phyloP scores from a whole-genome alignment of 2,888 invertebrate species.

The Torymus texanus region DNA sequence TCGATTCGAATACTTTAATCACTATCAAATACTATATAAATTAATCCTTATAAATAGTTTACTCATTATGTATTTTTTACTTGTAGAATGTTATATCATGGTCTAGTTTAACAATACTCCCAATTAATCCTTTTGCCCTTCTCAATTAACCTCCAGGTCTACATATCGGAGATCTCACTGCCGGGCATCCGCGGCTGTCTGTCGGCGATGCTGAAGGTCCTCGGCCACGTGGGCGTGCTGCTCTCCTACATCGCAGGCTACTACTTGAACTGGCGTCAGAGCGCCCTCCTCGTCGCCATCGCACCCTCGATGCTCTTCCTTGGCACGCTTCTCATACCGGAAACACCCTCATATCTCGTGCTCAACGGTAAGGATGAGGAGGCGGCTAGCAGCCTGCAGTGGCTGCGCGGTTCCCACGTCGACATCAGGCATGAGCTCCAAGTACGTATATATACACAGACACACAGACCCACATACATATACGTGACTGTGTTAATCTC shows the following conservation, averaged over 20 bases:
- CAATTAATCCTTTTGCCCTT: too few relatives aligned
- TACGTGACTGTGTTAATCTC: too few relatives aligned
- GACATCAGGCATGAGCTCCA: conserved; percentile 85
- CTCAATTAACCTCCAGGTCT: conserved; percentile 79
- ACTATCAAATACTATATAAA: too few relatives aligned
- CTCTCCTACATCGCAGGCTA: conserved; percentile 90
- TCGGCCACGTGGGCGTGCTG: conserved; percentile 89
- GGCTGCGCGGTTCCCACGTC: conserved; percentile 88
- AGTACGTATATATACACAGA: conserved; percentile 59
- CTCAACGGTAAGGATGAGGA: conserved; percentile 86
- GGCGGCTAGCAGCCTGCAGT: conserved; percentile 83
- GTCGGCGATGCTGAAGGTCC: conserved; percentile 90
- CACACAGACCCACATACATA: too few relatives aligned
- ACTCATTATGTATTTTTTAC: too few relatives aligned
- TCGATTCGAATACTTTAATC: too few relatives aligned
- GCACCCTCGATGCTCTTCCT: conserved; percentile 87
- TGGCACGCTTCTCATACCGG: conserved; percentile 87
- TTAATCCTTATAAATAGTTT: too few relatives aligned
- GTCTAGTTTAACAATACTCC: too few relatives aligned
- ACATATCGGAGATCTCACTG: conserved; percentile 93
- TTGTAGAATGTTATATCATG: too few relatives aligned
- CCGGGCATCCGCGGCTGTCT: conserved; percentile 90
- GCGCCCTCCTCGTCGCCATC: conserved; percentile 87
- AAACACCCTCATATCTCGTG: conserved; percentile 91
- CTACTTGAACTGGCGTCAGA: conserved; percentile 88